Base-by-base conservation (phyloP, 2,888 invertebrate genomes). In the Antheraea yamamai region DNA sequence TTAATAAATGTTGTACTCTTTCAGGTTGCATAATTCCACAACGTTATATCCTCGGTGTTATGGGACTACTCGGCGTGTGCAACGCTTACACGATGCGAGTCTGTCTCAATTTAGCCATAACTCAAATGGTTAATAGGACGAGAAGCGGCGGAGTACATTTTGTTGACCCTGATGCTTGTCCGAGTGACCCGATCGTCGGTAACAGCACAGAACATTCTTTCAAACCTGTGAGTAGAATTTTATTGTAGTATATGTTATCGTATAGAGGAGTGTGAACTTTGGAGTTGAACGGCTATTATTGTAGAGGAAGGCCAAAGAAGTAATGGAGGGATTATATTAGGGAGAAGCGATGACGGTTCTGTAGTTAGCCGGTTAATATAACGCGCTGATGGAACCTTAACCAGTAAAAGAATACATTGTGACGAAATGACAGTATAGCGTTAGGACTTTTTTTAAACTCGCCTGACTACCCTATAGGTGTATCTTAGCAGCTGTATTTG, bases 81-180 rank as follows among this genome's bases (percentile, higher is more conserved):
- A 97, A 97, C 82, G 97, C 97, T 7, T 97, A 97, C 84, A 96
- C 96, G 51, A 97, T 97, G 97, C 94, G 97, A 66, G 96, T 97
- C 1, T 96, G 96, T 77, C 93, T 97, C 20, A 97, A 97, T 77
- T 95, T 97, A 76, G 96, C 97, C n/a, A 97, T 97, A 77, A 97
- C 97, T 0, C 96, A 96, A 82, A 96, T 97, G 96, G 96, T 96
- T 1, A 88, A 89, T 76, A 85, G 80, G 64, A 87, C 84, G 0
- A 86, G 80, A 75, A 76, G 75, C 0, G 80, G 77, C 61, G 80
- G 74, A 1, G 76, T 77, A 3, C 81, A 84, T 74, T 78, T 77
- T 14, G 35, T 80, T 3, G 91, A 91, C 76, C 88, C 90, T 12
- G 77, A 89, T 71, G 92, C 92, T 0, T 95, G 95, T 76, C 91